These are phyloP conservation scores for Fundulus diaphanus DNA, from an alignment of 2,797 vertebrate species.

Conservation along the genomic window DNA sequence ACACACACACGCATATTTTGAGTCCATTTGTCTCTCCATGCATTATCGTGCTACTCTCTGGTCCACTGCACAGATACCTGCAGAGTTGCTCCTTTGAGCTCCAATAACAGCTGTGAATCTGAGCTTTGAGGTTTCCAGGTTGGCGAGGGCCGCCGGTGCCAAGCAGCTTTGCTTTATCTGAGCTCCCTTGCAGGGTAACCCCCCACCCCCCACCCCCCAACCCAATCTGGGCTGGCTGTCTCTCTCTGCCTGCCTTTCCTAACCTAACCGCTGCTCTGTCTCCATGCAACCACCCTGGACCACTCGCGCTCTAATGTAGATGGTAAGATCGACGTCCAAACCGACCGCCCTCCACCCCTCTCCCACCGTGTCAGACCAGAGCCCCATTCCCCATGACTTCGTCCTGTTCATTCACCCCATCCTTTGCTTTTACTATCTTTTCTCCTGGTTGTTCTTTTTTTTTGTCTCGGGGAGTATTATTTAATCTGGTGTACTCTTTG, in stretches of 20 bases:
- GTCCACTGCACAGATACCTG: background rate
- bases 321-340: slow-evolving; percentile 72
- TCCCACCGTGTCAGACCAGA: background rate
- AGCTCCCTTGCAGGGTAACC: slow-evolving; percentile 38
- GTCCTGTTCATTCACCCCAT: slow-evolving; percentile 8
- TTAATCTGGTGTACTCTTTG: background rate
- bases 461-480: background rate
- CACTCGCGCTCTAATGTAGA: slow-evolving; percentile 64
- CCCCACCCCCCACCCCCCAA: slow-evolving; percentile 9
- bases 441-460: slow-evolving; percentile 12
- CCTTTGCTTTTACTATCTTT: background rate
- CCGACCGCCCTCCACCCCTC: background rate
- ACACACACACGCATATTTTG: too few species aligned
- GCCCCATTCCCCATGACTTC: slow-evolving; percentile 1
- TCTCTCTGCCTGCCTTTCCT: slow-evolving; percentile 45
- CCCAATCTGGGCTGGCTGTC: slow-evolving; percentile 37
- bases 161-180: slow-evolving; percentile 31
- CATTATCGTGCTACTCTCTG: background rate
- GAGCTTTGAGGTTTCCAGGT: slow-evolving; percentile 28
- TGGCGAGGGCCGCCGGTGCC: background rate
- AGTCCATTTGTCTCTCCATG: too few species aligned
- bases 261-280: slow-evolving; percentile 70
- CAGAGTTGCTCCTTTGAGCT: background rate
- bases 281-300: slow-evolving; percentile 67
- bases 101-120: slow-evolving; percentile 14